These are phyloP conservation scores for Cantharis rustica DNA, from an alignment of 2,888 invertebrate species.

Conservation along the genomic window DNA sequence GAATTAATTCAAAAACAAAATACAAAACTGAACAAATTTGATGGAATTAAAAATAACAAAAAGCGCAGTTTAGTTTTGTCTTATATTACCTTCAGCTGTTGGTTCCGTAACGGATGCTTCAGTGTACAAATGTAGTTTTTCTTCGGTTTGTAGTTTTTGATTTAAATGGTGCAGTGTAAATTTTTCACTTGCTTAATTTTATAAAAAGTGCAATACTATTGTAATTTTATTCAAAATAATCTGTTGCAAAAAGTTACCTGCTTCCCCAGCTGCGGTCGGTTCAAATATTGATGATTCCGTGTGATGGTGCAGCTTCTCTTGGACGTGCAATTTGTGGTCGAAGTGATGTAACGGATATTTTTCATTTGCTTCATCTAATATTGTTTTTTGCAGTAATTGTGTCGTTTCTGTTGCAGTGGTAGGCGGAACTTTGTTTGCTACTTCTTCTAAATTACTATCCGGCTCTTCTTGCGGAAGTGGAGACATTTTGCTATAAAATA, in stretches of 20 bases:
- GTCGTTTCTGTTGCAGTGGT: conserved; percentile 2
- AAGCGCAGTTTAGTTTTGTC: neutral
- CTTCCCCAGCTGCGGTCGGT: neutral
- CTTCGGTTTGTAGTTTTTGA: neutral
- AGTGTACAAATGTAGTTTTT: neutral
- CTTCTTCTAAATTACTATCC: conserved; percentile 8
- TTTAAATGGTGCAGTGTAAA: neutral
- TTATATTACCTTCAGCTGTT: conserved; percentile 1
- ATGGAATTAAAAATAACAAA: neutral
- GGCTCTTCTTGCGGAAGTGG: conserved; percentile 17
- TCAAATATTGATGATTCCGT: conserved; percentile 5
- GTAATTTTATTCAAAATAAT: neutral
- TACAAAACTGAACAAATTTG: neutral
- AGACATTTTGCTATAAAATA: conserved; percentile 12
- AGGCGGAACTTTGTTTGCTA: conserved; percentile 1
- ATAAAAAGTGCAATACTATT: conserved; percentile 2
- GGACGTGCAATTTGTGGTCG: conserved; percentile 14
- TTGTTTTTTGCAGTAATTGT: neutral
- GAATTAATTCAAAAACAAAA: neutral
- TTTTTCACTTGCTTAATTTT: conserved; percentile 1
- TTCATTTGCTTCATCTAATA: conserved; percentile 13
- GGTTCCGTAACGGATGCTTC: neutral
- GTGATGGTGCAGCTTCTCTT: conserved; percentile 10
- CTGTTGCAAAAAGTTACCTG: neutral
- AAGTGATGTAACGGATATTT: conserved; percentile 17